Conservation (phyloP, 2,888 invertebrate genomes). For the Drepanosiphum platanoidis region DNA sequence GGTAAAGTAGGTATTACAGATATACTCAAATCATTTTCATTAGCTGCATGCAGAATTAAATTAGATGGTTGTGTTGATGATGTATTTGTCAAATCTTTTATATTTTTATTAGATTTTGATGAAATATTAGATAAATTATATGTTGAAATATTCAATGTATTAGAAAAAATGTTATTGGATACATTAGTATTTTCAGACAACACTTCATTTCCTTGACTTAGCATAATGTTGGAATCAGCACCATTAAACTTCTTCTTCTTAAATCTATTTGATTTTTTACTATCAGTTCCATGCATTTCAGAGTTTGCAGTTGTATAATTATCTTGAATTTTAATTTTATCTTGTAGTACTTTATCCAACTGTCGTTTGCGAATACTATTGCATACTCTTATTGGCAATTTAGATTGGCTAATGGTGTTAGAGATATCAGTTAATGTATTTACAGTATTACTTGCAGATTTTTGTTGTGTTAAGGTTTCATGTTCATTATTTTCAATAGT, state of each 20-base stretch:
- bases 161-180: neutral
- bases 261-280: neutral
- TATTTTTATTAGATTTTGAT: neutral
- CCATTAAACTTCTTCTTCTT: neutral
- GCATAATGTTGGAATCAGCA: neutral
- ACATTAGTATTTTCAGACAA: too few species aligned
- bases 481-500: slow-evolving; percentile 14
- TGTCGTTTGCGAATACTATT: slow-evolving; percentile 19
- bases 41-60: neutral
- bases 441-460: neutral
- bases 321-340: slow-evolving; percentile 4
- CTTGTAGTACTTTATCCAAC: neutral
- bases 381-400: neutral
- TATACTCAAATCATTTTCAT: slow-evolving; percentile 8
- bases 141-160: neutral
- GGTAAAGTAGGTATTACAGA: neutral
- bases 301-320: neutral
- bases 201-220: slow-evolving; percentile 1
- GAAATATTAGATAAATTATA: slow-evolving; percentile 2
- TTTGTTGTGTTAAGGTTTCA: neutral
- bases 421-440: slow-evolving; percentile 5
- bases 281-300: neutral
- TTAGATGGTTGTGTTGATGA: slow-evolving; percentile 18
- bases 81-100: neutral
- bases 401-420: slow-evolving; percentile 4